Evolutionary conservation across 2,888 invertebrate genomes (phyloP), one percentile per base, ranked within the genome.

Genomic region (Odontothrips loti): DNA sequence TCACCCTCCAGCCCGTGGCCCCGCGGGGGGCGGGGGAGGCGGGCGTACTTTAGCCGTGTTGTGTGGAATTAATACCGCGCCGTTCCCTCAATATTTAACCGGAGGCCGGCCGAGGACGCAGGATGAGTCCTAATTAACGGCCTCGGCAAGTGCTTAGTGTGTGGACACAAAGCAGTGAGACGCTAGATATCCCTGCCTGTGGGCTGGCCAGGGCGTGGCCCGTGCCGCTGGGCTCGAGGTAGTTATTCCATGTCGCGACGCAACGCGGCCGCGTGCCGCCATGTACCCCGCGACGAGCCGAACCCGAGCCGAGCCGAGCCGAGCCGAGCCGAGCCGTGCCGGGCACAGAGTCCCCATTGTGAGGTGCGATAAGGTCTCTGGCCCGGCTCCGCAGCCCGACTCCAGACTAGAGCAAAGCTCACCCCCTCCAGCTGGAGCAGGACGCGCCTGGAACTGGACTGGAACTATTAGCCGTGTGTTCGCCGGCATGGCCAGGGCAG

Each of bases 1-100:
- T 51, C 58, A 20, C 17, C 20, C 58, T 1, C 58, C 58, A 8
- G 58, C 58, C 58, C 48, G 3, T 17, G 51, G 58, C 15, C 58
- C 58, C 58, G 34, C 6, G 34, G 6, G 34, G 34, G 34, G 34
- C 2, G 34, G 34, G 34, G 2, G 34, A 43, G 34, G 34, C 1
- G 58, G n/a, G 58, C 58, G 15, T 15, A 43, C 34, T 43, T 43
- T 43, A 58, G 58, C 58, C 12, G 15, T 43, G 3, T 43, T 6
- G 34, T 43, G 34, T n/a, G 68, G 68, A 75, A 75, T 27, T 75
- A 75, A 75, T 27, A 75, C 68, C 58, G 10, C 15, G 58, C 58
- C 27, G 27, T 27, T 75, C 23, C 68, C 23, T 75, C 68, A 75
- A 75, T 75, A 75, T 75, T 75, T 75, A 75, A 75, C 68, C 68